phyloP scores from a whole-genome alignment of 2,113 vertebrate species.

The Clarias magur region DNA sequence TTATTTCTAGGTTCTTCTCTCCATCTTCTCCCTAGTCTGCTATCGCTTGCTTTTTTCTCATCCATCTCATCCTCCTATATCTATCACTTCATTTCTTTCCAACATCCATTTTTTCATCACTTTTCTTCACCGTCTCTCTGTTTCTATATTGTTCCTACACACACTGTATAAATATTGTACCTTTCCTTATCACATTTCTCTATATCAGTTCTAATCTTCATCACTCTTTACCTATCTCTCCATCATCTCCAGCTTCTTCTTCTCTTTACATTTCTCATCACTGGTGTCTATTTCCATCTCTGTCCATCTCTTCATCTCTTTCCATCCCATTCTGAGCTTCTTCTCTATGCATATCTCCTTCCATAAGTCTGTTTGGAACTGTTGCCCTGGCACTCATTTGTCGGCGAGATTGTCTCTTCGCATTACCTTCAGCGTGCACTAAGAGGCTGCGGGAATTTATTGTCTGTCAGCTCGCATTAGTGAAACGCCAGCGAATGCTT shows the following conservation, averaged over 20 bases:
- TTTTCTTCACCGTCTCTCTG: neutral
- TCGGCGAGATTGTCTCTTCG: constrained; percentile 49
- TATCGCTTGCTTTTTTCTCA: too few relatives aligned
- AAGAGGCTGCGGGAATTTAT: constrained; percentile 55
- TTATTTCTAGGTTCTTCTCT: too few relatives aligned
- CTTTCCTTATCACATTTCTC: neutral
- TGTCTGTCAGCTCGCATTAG: constrained; percentile 60
- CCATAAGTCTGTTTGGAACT: neutral
- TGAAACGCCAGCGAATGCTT: constrained; percentile 41
- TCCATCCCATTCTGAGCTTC: neutral
- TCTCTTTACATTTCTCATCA: neutral
- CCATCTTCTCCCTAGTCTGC: too few relatives aligned
- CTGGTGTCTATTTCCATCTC: too few relatives aligned
- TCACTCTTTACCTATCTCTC: neutral
- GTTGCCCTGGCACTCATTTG: constrained; percentile 18
- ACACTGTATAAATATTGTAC: too few relatives aligned
- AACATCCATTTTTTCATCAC: neutral
- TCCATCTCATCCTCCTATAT: too few relatives aligned
- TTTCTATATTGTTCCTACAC: neutral
- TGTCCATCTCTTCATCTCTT: neutral
- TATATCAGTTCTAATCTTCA: too few relatives aligned
- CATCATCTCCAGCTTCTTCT: neutral
- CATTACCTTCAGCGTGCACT: constrained; percentile 56
- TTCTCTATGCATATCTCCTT: neutral
- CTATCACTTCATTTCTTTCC: neutral